These are phyloP conservation scores for Limnothrissa miodon DNA, from an alignment of 2,113 vertebrate genomes.

Conservation along the genomic window DNA sequence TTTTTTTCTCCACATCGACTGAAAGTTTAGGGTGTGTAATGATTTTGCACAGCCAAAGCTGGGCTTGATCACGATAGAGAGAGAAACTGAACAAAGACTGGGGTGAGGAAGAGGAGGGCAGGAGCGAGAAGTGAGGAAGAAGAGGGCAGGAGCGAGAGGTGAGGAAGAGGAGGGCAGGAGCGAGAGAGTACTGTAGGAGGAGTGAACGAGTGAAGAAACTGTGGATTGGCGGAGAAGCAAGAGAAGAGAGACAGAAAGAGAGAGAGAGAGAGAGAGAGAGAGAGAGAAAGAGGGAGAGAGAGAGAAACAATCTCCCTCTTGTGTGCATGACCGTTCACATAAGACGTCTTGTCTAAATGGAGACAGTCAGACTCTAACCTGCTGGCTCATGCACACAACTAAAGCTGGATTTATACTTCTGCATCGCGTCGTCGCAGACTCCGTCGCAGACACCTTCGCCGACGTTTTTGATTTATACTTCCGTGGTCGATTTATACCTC, in stretches of 20 bases:
- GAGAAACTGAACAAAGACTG: conserved; percentile 74
- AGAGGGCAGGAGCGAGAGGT: not conserved
- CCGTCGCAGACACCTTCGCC: no score
- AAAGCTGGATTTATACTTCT: no score
- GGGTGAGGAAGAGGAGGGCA: conserved; percentile 73
- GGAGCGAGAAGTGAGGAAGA: conserved; percentile 62
- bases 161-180: conserved; percentile 63
- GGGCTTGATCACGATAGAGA: conserved; percentile 68
- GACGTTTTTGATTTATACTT: no score
- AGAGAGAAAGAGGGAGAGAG: conserved; percentile 23
- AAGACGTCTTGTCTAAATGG: no score
- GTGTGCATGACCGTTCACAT: no score
- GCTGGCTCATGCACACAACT: no score
- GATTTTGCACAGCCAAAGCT: not conserved
- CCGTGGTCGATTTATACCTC: no score
- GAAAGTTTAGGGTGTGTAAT: conserved; percentile 45
- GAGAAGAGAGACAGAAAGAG: no score
- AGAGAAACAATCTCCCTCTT: no score
- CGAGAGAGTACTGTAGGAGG: conserved; percentile 76
- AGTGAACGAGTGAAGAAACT: conserved; percentile 12
- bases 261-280: conserved; percentile 53
- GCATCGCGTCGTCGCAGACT: no score
- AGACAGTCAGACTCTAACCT: no score
- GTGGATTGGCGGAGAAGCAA: no score
- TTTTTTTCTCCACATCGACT: conserved; percentile 37